phyloP scores from a whole-genome alignment of 2,797 vertebrate species.

The Margarornis squamiger region DNA sequence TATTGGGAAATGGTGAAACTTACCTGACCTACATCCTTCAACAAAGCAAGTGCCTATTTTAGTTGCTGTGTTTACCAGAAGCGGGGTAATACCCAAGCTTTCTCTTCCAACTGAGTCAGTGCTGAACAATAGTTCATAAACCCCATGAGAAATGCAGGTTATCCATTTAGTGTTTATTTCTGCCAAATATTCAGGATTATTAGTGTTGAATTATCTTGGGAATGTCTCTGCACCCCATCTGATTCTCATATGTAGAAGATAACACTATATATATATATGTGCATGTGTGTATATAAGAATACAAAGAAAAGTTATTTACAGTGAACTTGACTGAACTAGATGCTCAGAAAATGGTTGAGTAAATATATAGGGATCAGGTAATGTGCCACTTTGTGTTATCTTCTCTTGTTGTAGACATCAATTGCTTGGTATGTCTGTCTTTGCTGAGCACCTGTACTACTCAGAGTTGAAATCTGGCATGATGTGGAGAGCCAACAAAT shows the following conservation, averaged over 20 bases:
- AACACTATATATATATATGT: not conserved
- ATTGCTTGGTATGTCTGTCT: constrained; percentile 81
- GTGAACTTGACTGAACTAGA: not conserved
- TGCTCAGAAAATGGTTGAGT: not conserved
- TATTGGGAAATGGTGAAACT: not conserved
- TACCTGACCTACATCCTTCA: not conserved
- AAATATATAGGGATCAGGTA: not conserved
- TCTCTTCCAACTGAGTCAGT: not conserved
- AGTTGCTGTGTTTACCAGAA: not conserved
- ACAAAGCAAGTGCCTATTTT: not conserved
- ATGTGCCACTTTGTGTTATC: not conserved
- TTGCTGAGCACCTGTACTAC: constrained; percentile 85
- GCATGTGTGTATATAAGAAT: not conserved
- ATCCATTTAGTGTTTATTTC: not conserved
- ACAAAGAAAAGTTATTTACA: not conserved
- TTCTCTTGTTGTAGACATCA: constrained; percentile 71
- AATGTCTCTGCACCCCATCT: not conserved
- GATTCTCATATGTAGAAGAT: not conserved
- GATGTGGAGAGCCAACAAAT: constrained; percentile 85
- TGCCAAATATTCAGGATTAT: not conserved
- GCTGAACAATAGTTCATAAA: not conserved
- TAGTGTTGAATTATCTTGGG: not conserved
- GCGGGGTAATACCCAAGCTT: not conserved
- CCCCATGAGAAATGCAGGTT: not conserved
- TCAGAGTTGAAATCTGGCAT: constrained; percentile 76